Percentiles rank a stretch among this genome's conserved stretches.
These are phyloP conservation scores for cat (Felis catus) DNA, from an alignment of 2,113 vertebrate genomes.

Conservation along the genomic window F.catus_Fca126_mat1.0 CM031412.1:14721501-14722000, in stretches of 20 bases:
- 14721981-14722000: not conserved
- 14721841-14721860: not conserved
- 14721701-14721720: not conserved
- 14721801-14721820: not conserved
- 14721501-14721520: slow-evolving; percentile 31
- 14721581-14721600: not conserved
- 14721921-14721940: not conserved
- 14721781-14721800: not conserved
- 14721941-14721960: not conserved
- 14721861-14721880: not conserved
- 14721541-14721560: not conserved
- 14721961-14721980: not conserved
- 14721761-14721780: not conserved
- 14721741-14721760: not conserved
- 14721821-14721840: not conserved
- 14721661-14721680: slow-evolving; percentile 10
- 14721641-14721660: not conserved
- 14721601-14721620: not conserved
- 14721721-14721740: not conserved
- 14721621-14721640: not conserved
- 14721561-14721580: not conserved
- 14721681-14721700: not conserved
- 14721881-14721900: no score
- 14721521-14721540: slow-evolving; percentile 44
- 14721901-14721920: not conserved